Conservation (phyloP, 2,797 vertebrate species). For the Sebastes matsubarae region DNA sequence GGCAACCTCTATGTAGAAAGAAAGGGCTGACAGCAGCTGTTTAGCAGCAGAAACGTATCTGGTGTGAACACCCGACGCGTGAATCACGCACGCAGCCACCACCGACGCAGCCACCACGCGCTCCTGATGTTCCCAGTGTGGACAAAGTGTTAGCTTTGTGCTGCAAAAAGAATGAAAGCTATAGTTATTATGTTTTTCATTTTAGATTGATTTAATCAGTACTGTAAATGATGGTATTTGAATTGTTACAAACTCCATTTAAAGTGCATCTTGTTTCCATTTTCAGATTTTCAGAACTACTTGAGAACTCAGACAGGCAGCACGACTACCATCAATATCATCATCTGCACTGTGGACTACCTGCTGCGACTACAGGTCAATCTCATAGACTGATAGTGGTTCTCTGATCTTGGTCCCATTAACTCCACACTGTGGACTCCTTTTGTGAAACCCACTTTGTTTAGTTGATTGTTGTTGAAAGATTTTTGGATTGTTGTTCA, state of each 20-base stretch:
- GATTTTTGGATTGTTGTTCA: background rate
- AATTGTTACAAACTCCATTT: background rate
- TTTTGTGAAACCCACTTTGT: background rate
- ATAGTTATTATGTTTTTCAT: too few species aligned
- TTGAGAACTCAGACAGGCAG: constrained; percentile 94
- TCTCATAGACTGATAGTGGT: background rate
- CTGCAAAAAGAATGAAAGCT: background rate
- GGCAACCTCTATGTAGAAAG: too few species aligned
- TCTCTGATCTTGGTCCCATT: background rate
- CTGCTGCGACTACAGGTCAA: constrained; percentile 92
- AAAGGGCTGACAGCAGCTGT: too few species aligned
- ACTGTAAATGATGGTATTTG: background rate
- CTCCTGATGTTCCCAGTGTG: too few species aligned
- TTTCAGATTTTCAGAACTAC: constrained; percentile 95
- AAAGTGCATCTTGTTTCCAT: background rate
- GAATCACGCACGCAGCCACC: too few species aligned
- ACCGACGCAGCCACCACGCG: too few species aligned
- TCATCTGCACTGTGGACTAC: constrained; percentile 97
- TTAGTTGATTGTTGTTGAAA: background rate
- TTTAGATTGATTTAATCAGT: background rate
- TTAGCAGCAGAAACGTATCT: too few species aligned
- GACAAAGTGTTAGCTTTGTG: background rate
- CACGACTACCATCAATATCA: constrained; percentile 95
- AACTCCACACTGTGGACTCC: background rate
- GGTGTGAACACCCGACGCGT: too few species aligned